Evolutionary conservation across 2,797 vertebrate species (phyloP), one percentile per base, ranked within the genome.

Genomic region (Micropoecilia bifurca): DNA sequence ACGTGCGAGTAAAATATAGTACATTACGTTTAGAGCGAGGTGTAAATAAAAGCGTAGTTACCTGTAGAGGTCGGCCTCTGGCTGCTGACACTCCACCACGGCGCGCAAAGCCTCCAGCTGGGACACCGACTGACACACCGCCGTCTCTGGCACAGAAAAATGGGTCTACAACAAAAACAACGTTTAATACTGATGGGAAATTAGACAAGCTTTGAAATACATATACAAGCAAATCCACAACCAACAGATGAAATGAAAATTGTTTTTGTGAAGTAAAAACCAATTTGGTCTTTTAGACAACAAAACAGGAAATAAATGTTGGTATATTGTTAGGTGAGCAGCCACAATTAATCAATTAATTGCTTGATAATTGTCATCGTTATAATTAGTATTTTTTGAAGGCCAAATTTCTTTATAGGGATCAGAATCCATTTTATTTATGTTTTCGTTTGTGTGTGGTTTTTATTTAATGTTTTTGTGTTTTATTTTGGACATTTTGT

Each of bases 41-140:
- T 0, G 18, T 7, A 2, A 20, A 48, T 50, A 50, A 50, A 50
- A 50, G 48, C 2, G 18, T 0, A 22, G 2, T 8, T 22, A 50
- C 99, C 97, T 99, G 96, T 99, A 99, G 0, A 99, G 93, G 89
- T 99, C 98, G 43, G 98, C 96, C 85, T 99, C 98, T 28, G 98
- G 99, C 85, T 99, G 98, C 79, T 99, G 98, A 91, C 99, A 99
- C 92, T 99, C 98, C 92, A 99, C 96, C 85, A 99, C 97, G 53
- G 97, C 98, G 84, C 96, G 91, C 69, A 99, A 95, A 74, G 96
- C 94, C 89, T 99, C 98, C 91, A 99, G 95, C 68, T 94, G 96
- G 83, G 96, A 94, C 89, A 98, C 97, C 0, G 97, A 97, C 88
- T 98, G 98, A 85, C 98, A 97, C 81, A 97, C 96, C 20, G 98